Evolutionary conservation across 2,113 vertebrate genomes (phyloP).

Genomic region (Periophthalmodon schlosseri): DNA sequence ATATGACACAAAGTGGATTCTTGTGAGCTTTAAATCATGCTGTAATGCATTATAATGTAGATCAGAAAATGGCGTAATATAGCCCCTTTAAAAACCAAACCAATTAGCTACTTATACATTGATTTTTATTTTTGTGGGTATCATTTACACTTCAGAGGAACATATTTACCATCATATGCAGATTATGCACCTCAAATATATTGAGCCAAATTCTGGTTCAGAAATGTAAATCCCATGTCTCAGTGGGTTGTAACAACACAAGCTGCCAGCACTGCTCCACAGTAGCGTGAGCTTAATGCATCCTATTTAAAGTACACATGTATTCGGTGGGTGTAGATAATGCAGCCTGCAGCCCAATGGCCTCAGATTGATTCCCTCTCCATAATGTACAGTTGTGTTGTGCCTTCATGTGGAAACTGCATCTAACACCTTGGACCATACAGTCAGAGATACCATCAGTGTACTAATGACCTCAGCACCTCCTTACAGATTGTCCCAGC

Average conservation of each 20-base stretch:
- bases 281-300: conserved; percentile 2
- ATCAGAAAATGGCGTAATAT: no score
- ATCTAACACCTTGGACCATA: conserved; percentile 28
- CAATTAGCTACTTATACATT: no score
- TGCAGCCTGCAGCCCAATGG: conserved; percentile 9
- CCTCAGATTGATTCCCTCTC: conserved; percentile 20
- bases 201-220: neutral
- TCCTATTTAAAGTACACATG: conserved; percentile 23
- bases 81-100: no score
- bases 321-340: conserved; percentile 22
- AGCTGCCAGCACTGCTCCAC: neutral
- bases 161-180: no score
- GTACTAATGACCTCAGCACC: conserved; percentile 40
- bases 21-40: no score
- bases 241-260: neutral
- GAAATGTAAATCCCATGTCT: neutral
- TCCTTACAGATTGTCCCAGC: conserved; percentile 43
- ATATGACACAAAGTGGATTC: no score
- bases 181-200: neutral
- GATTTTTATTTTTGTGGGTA: no score
- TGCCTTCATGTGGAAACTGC: conserved; percentile 43
- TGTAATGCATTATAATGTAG: no score
- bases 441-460: conserved; percentile 40
- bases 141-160: no score
- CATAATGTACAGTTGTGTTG: conserved; percentile 14